phyloP scores from a whole-genome alignment of 2,888 invertebrate species.

The Ethmia dodecea region DNA sequence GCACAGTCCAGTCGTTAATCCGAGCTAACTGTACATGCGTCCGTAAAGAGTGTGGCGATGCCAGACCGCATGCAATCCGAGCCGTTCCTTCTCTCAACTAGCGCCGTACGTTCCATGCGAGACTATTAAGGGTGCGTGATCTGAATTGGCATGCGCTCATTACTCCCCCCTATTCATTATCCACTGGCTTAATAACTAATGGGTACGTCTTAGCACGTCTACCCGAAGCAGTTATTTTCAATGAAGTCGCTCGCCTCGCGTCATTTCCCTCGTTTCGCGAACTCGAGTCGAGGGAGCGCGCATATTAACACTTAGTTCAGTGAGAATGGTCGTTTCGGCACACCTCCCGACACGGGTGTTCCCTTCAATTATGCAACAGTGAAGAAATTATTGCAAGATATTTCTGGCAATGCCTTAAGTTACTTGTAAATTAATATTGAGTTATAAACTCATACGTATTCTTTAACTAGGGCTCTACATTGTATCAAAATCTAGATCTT shows the following conservation, averaged over 20 bases:
- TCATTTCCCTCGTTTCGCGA: conserved; percentile 17
- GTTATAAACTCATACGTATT: no score
- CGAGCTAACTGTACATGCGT: neutral
- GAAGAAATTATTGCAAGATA: no score
- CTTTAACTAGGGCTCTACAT: no score
- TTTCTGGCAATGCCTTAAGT: no score
- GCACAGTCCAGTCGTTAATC: no score
- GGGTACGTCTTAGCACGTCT: conserved; percentile 51
- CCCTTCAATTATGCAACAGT: no score
- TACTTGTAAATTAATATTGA: no score
- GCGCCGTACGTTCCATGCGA: conserved; percentile 21
- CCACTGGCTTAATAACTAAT: conserved; percentile 62
- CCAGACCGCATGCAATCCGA: conserved; percentile 1
- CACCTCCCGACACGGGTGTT: neutral
- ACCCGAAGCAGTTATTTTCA: conserved; percentile 52
- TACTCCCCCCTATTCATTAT: conserved; percentile 67
- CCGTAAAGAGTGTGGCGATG: conserved; percentile 1
- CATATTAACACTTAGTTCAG: conserved; percentile 16
- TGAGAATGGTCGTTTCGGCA: conserved; percentile 1
- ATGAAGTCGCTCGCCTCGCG: conserved; percentile 33
- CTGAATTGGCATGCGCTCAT: conserved; percentile 65
- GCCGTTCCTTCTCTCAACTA: conserved; percentile 2
- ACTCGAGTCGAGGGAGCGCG: conserved; percentile 13
- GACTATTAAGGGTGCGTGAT: conserved; percentile 63
- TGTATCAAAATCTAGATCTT: no score